Evolutionary conservation across 2,888 invertebrate species (phyloP).

Genomic region (Notodonta dromedarius): DNA sequence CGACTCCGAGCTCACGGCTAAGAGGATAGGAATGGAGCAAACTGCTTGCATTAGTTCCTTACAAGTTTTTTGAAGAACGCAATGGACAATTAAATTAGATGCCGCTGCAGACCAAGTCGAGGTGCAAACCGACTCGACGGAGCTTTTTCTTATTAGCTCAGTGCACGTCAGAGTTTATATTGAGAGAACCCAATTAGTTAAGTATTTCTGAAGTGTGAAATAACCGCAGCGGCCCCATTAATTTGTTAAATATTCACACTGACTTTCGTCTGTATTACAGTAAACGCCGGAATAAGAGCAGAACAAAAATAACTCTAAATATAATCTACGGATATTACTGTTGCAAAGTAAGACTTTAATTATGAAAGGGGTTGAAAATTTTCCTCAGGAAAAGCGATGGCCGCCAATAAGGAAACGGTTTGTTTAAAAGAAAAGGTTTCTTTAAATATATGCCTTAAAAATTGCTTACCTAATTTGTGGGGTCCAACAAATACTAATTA

Average conservation of each 20-base stretch:
- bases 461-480: slow-evolving; percentile 42
- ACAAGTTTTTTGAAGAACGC: slow-evolving; percentile 65
- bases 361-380: slow-evolving; percentile 4
- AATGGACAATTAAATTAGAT: slow-evolving; percentile 75
- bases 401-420: neutral
- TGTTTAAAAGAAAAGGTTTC: slow-evolving; percentile 1
- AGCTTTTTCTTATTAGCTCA: slow-evolving; percentile 41
- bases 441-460: slow-evolving; percentile 10
- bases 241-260: slow-evolving; percentile 3
- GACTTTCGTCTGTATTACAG: slow-evolving; percentile 1
- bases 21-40: slow-evolving; percentile 60
- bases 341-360: slow-evolving; percentile 4
- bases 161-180: slow-evolving; percentile 37
- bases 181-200: slow-evolving; percentile 28
- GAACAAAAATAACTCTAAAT: slow-evolving; percentile 9
- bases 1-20: slow-evolving; percentile 40
- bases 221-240: slow-evolving; percentile 2
- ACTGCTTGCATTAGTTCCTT: slow-evolving; percentile 57
- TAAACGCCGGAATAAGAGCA: neutral
- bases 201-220: slow-evolving; percentile 11
- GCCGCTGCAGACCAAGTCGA: slow-evolving; percentile 45
- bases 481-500: neutral
- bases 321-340: slow-evolving; percentile 6
- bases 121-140: slow-evolving; percentile 42
- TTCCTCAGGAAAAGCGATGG: neutral